A percentile compares a stretch with the other conserved stretches of the same genome.
Conservation (phyloP, 2,888 invertebrate species). For the Nezara viridula region DNA sequence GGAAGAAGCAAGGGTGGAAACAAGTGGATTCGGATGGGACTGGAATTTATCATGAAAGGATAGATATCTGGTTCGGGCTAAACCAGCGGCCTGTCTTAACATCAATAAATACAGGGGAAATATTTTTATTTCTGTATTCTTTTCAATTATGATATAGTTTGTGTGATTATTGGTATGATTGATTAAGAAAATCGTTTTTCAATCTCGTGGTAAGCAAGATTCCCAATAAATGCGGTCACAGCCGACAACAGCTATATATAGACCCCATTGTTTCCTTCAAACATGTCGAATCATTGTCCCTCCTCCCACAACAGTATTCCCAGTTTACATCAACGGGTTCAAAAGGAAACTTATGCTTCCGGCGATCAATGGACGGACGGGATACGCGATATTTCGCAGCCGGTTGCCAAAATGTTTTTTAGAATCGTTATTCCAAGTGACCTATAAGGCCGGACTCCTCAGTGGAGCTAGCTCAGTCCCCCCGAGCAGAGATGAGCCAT, state of each 20-base stretch:
- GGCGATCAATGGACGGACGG: background rate
- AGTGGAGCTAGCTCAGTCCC: background rate
- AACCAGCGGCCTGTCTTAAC: too few relatives aligned
- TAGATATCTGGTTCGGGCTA: too few relatives aligned
- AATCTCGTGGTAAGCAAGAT: background rate
- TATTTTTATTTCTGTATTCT: background rate
- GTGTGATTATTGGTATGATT: background rate
- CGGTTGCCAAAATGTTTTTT: constrained; percentile 9
- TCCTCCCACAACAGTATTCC: background rate
- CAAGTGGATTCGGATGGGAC: too few relatives aligned
- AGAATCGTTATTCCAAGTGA: background rate
- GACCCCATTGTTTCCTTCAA: background rate
- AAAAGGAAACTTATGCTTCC: constrained; percentile 24
- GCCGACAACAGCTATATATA: background rate
- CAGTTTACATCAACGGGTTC: background rate
- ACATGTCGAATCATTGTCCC: constrained; percentile 15
- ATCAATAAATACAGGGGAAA: too few relatives aligned
- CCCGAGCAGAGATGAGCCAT: background rate
- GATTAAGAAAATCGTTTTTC: background rate
- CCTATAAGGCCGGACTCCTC: background rate
- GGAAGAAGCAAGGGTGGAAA: too few relatives aligned
- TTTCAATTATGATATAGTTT: too few relatives aligned
- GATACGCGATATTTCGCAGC: background rate
- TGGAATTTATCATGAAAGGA: too few relatives aligned
- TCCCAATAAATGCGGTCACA: background rate